phyloP scores from a whole-genome alignment of 2,888 invertebrate genomes.

The Tiphia femorata region DNA sequence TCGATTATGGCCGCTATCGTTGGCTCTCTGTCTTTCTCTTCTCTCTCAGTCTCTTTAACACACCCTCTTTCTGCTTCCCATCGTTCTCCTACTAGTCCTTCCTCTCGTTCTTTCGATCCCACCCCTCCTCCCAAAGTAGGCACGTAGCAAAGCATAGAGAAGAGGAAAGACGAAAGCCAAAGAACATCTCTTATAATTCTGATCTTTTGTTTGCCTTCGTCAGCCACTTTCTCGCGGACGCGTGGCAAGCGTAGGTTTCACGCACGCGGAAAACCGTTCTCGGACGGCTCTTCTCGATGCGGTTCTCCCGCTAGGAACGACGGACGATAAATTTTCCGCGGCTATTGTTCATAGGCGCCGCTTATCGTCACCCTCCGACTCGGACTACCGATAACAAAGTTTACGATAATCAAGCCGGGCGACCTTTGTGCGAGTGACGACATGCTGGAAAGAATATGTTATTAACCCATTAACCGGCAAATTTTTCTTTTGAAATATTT shows the following conservation, averaged over 20 bases:
- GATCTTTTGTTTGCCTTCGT: too few species aligned
- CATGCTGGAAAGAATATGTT: too few species aligned
- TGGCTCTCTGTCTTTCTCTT: constrained; percentile 9
- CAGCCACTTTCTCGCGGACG: background rate
- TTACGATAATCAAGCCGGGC: constrained; percentile 35
- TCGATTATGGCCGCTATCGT: constrained; percentile 50
- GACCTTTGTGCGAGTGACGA: too few species aligned
- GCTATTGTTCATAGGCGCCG: constrained; percentile 38
- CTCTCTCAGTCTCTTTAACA: constrained; percentile 5
- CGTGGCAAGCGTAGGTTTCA: too few species aligned
- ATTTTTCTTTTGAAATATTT: too few species aligned
- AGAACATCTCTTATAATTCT: background rate
- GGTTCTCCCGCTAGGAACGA: constrained; percentile 8
- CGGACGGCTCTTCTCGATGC: constrained; percentile 37
- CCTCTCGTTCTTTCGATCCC: background rate
- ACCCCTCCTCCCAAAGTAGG: background rate
- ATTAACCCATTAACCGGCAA: too few species aligned
- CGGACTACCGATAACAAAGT: constrained; percentile 31
- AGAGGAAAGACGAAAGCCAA: background rate
- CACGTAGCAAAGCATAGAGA: background rate
- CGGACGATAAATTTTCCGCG: constrained; percentile 41
- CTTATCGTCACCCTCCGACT: constrained; percentile 27
- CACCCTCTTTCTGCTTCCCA: background rate
- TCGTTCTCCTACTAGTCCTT: background rate
- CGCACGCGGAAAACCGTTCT: constrained; percentile 28